Percentiles rank a stretch among this genome's conserved stretches.
phyloP scores from a whole-genome alignment of 35 echinoderm and acorn worm species.

The Heliocidaris erythrogramma region DNA sequence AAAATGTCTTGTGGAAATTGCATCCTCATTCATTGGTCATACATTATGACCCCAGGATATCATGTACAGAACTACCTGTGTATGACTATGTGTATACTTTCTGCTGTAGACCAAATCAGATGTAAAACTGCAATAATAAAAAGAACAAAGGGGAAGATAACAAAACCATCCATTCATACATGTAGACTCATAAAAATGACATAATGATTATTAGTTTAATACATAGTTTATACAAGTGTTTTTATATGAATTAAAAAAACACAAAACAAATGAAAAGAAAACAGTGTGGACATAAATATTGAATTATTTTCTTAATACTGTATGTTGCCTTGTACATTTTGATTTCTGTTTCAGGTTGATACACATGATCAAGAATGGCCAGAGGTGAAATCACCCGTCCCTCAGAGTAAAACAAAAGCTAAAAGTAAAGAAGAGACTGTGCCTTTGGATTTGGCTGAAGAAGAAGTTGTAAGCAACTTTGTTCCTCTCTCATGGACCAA shows the following conservation, averaged over 20 bases:
- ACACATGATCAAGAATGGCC: background rate
- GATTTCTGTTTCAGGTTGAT: background rate
- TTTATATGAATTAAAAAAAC: background rate
- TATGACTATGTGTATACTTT: too few species aligned
- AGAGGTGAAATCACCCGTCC: background rate
- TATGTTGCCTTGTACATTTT: background rate
- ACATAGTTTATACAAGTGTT: background rate
- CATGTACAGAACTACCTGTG: too few species aligned
- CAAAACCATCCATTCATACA: too few species aligned
- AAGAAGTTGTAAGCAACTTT: constrained; percentile 21
- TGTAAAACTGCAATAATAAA: too few species aligned
- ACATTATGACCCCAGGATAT: too few species aligned
- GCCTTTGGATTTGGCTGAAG: background rate
- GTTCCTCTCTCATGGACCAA: constrained; percentile 11
- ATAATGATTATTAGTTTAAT: background rate
- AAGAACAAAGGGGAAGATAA: too few species aligned
- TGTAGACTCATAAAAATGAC: too few species aligned
- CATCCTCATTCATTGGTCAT: too few species aligned
- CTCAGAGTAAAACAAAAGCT: background rate
- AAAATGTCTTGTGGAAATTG: too few species aligned
- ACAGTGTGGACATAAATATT: background rate
- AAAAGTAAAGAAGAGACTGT: constrained; percentile 16
- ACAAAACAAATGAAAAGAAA: background rate
- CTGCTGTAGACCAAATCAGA: too few species aligned
- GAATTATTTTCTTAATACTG: background rate